Conservation (phyloP, 53 echinoderm and acorn worm genomes). For the Temnopleurus reevesii region DNA sequence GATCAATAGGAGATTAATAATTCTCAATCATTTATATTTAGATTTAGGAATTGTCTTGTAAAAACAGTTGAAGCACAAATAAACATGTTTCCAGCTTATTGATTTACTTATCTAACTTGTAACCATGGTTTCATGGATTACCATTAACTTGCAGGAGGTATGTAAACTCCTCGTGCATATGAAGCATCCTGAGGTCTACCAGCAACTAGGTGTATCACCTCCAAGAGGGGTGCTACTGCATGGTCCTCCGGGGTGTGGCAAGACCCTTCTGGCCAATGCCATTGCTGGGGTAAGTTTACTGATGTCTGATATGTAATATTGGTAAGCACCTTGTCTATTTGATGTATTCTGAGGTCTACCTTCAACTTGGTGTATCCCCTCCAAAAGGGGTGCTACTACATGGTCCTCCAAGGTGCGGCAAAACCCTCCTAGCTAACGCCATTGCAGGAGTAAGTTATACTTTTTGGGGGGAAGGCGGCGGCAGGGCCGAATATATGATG, state of each 20-base stretch:
- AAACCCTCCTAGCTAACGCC: conserved; percentile 91
- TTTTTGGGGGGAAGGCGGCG: too few species aligned
- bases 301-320: too few species aligned
- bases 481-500: too few species aligned
- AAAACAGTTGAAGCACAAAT: too few species aligned
- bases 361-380: conserved; percentile 92
- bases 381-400: conserved; percentile 94
- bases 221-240: conserved; percentile 94
- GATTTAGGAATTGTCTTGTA: too few species aligned
- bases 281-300: conserved; percentile 89
- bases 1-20: too few species aligned
- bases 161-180: conserved; percentile 94
- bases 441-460: conserved; percentile 90
- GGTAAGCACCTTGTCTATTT: conserved; percentile 91
- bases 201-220: conserved; percentile 93
- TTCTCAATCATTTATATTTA: too few species aligned
- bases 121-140: too few species aligned
- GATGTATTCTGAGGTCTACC: conserved; percentile 93
- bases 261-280: conserved; percentile 94
- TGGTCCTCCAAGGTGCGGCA: conserved; percentile 98
- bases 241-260: conserved; percentile 99
- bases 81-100: too few species aligned
- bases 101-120: too few species aligned
- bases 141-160: conserved; percentile 68
- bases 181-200: conserved; percentile 94